phyloP scores from a whole-genome alignment of 2,888 invertebrate genomes.

The Cosmopolites sordidus region DNA sequence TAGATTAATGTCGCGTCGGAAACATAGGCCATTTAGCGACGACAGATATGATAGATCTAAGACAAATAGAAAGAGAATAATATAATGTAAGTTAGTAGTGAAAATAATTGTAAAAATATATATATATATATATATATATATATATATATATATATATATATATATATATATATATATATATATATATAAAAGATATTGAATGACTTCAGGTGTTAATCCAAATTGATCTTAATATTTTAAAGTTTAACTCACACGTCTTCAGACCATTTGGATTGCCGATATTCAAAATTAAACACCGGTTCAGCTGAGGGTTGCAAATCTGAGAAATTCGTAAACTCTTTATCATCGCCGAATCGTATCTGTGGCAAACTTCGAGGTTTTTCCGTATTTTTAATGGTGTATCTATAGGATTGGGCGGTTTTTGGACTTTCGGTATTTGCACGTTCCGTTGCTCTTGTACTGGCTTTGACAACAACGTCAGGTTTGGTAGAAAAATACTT shows the following conservation, averaged over 20 bases:
- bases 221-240: too few species aligned
- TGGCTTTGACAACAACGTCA: slow-evolving; percentile 16
- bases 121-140: too few species aligned
- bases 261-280: slow-evolving; percentile 14
- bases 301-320: slow-evolving; percentile 28
- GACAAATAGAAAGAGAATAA: too few species aligned
- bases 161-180: too few species aligned
- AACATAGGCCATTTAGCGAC: too few species aligned
- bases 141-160: too few species aligned
- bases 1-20: too few species aligned
- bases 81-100: too few species aligned
- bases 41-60: too few species aligned
- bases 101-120: too few species aligned
- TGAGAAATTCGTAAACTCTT: slow-evolving; percentile 17
- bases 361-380: slow-evolving; percentile 21
- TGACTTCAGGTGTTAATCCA: too few species aligned
- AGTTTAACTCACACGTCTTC: slow-evolving; percentile 16
- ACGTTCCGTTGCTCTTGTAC: slow-evolving; percentile 1
- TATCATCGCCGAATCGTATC: slow-evolving; percentile 14
- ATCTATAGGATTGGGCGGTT: slow-evolving; percentile 7
- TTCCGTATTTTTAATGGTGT: slow-evolving; percentile 21
- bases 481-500: slow-evolving; percentile 22
- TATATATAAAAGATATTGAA: too few species aligned
- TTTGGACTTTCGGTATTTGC: slow-evolving; percentile 4
- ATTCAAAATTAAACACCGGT: slow-evolving; percentile 20